phyloP scores from a whole-genome alignment of 2,888 invertebrate species.

The Megastigmus dorsalis region DNA sequence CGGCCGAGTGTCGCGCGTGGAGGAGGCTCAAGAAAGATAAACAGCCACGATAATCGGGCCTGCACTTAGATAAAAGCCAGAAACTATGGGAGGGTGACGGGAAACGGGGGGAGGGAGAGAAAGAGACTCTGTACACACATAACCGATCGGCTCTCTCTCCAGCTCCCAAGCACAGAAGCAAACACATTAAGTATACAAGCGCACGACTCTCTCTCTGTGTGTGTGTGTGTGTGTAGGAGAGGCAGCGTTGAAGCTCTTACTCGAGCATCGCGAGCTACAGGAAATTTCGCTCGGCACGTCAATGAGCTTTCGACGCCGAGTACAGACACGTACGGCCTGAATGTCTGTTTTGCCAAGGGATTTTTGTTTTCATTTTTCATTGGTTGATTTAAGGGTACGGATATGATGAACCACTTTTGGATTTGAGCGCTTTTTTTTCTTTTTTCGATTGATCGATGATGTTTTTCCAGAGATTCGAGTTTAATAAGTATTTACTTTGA shows the following conservation, averaged over 20 bases:
- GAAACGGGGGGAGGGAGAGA: not conserved
- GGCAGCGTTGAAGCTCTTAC: slow-evolving; percentile 4
- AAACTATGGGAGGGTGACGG: not conserved
- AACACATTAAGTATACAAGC: slow-evolving; percentile 41
- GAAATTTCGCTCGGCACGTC: not conserved
- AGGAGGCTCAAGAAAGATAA: slow-evolving; percentile 24
- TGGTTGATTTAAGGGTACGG: no score
- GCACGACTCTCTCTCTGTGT: not conserved
- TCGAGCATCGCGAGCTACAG: not conserved
- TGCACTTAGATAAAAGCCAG: slow-evolving; percentile 23
- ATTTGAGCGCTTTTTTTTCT: no score
- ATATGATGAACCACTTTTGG: not conserved
- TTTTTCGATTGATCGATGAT: no score
- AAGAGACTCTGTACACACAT: not conserved
- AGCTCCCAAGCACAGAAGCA: slow-evolving; percentile 15
- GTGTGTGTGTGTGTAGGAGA: not conserved
- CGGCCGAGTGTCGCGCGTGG: no score
- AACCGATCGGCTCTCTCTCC: not conserved
- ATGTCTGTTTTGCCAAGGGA: no score
- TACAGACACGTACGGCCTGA: slow-evolving; percentile 19
- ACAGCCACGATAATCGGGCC: slow-evolving; percentile 34
- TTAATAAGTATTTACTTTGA: no score
- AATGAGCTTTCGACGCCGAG: not conserved
- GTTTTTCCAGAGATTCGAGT: no score
- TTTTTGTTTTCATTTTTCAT: no score